Conservation (phyloP, 2,113 vertebrate genomes). For the Silurus glanis region DNA sequence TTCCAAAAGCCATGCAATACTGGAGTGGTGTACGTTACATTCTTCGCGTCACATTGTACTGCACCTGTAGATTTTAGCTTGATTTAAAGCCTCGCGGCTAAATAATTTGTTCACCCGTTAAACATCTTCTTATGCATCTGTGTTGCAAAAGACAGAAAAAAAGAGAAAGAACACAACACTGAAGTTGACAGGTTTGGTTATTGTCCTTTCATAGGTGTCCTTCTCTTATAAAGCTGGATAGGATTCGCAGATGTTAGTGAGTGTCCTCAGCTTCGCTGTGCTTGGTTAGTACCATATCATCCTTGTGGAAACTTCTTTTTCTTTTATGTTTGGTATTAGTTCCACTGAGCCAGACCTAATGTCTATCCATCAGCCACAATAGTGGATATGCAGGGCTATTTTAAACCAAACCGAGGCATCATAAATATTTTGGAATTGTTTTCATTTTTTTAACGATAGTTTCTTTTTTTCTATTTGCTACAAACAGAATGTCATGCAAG, state of each 20-base stretch:
- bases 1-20: constrained; percentile 26
- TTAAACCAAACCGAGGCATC: constrained; percentile 5
- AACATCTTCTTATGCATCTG: not conserved
- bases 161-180: not conserved
- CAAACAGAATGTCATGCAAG: constrained; percentile 20
- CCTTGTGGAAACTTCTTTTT: not conserved
- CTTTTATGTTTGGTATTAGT: not conserved
- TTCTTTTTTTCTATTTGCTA: not conserved
- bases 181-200: not conserved
- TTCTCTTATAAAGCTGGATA: not conserved
- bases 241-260: constrained; percentile 14
- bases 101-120: not conserved
- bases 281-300: constrained; percentile 11
- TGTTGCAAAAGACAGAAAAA: not conserved
- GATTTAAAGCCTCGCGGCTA: constrained; percentile 27
- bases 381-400: not conserved
- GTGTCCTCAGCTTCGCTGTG: not conserved
- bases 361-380: not conserved
- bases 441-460: not conserved
- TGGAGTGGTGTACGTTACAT: constrained; percentile 37
- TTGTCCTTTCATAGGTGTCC: not conserved
- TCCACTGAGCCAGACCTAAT: not conserved
- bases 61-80: constrained; percentile 27
- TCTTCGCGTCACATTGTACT: constrained; percentile 21
- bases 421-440: constrained; percentile 33